Evolutionary conservation across 2,797 vertebrate genomes (phyloP).

Genomic region (Scleropages formosus): DNA sequence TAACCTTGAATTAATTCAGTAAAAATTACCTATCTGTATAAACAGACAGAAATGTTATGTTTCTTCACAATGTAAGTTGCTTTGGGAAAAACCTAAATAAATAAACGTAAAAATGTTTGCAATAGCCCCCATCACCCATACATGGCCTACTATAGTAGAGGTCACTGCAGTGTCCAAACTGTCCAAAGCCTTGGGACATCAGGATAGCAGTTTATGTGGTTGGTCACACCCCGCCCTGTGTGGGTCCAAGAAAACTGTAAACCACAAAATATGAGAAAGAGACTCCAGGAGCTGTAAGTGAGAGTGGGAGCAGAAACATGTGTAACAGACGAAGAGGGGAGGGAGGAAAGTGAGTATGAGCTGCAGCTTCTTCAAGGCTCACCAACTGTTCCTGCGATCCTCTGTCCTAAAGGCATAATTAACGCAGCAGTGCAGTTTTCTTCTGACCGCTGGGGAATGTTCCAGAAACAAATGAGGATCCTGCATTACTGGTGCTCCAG

Average conservation of each 20-base stretch:
- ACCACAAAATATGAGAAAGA: too few species aligned
- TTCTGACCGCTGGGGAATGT: slow-evolving; percentile 1
- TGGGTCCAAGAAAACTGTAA: too few species aligned
- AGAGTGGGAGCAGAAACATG: slow-evolving; percentile 74
- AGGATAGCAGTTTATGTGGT: slow-evolving; percentile 80
- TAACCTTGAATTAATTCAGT: too few species aligned
- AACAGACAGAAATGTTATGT: too few species aligned
- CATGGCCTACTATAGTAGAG: slow-evolving; percentile 87
- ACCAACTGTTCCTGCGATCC: not conserved
- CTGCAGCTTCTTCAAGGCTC: not conserved
- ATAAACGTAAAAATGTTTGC: too few species aligned
- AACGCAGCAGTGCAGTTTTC: not conserved
- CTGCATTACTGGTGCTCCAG: not conserved
- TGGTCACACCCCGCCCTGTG: slow-evolving; percentile 64
- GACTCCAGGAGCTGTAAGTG: slow-evolving; percentile 62
- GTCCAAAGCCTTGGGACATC: slow-evolving; percentile 82
- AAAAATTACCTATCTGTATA: too few species aligned
- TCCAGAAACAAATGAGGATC: slow-evolving; percentile 8
- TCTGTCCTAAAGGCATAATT: slow-evolving; percentile 11
- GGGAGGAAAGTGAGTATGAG: not conserved
- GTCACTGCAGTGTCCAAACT: slow-evolving; percentile 84
- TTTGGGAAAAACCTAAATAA: too few species aligned
- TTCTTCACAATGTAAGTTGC: too few species aligned
- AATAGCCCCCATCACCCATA: slow-evolving; percentile 39
- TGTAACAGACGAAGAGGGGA: slow-evolving; percentile 65